Percentiles rank a stretch among this genome's conserved stretches.
Conservation (phyloP, 2,888 invertebrate genomes). For the Oscheius sp. region DNA sequence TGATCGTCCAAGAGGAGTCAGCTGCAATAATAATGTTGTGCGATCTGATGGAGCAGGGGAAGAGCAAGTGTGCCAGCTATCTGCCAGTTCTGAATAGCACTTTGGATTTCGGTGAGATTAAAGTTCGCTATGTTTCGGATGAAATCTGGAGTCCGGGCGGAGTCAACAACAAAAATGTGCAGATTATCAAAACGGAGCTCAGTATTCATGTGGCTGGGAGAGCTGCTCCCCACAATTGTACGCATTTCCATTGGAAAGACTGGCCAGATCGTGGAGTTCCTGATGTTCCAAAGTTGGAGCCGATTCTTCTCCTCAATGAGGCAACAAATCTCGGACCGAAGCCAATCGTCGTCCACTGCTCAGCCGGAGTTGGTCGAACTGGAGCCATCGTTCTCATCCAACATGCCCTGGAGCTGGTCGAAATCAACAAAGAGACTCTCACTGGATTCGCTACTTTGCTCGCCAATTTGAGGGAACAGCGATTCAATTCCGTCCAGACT, state of each 20-base stretch:
- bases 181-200: neutral
- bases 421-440: neutral
- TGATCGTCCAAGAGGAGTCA: slow-evolving; percentile 13
- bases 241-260: slow-evolving; percentile 15
- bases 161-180: too few species aligned
- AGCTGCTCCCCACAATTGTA: neutral
- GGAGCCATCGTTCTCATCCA: slow-evolving; percentile 40
- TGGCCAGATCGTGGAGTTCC: slow-evolving; percentile 18
- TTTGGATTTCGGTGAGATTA: neutral
- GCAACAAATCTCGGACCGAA: too few species aligned
- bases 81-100: neutral
- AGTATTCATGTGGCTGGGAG: too few species aligned
- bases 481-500: neutral
- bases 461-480: neutral
- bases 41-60: neutral
- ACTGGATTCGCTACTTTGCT: neutral
- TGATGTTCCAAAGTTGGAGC: too few species aligned
- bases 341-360: slow-evolving; percentile 42
- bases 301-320: too few species aligned
- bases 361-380: slow-evolving; percentile 46
- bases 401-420: slow-evolving; percentile 19
- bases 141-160: neutral
- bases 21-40: slow-evolving; percentile 11
- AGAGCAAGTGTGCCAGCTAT: neutral
- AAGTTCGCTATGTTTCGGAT: neutral